Evolutionary conservation across 2,888 invertebrate genomes (phyloP), one percentile per base, ranked within the genome.

Genomic region (Caenorhabditis afra): DNA sequence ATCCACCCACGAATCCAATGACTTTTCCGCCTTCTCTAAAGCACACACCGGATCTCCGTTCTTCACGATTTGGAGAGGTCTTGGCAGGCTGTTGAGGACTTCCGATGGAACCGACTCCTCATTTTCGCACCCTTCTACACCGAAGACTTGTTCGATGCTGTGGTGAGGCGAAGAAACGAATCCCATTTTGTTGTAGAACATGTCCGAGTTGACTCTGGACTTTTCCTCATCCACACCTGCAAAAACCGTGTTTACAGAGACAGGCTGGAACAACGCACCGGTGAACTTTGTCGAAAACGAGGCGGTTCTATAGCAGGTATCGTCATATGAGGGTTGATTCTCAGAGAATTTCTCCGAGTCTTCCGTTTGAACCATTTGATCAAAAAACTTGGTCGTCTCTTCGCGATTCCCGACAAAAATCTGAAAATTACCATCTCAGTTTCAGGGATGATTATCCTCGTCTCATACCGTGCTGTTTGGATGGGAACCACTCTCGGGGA

Each of bases 321-420:
- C 47, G 2, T 18, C 18, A 2, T 29, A 29, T 29, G 29, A 5
- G 3, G 7, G 7, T 29, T 29, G 29, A 3, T 29, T 3, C 4
- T 7, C 29, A 29, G 12, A 50, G n/a, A 14, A 45, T 8, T 0
- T 70, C 70, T 1, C 55, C 70, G 20, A 49, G 55, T n/a, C n/a
- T 8, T 71, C 66, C 5, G 73, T 73, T 52, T 79, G 79, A 0
- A 67, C 62, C 45, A 22, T 44, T 5, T 67, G 62, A 39, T 79
- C 79, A 29, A 49, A 58, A 5, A 64, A 39, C 0, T 44, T 0
- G 0, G 70, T 29, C n/a, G 45, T 47, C 0, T 68, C 70, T 2
- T 70, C 64, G 45, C 53, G 47, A 8, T 49, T 10, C 3, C 62
- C 75, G 22, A 62, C 55, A 50, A 58, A 68, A 23, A 58, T 23